These are phyloP conservation scores for Porites lobata DNA, from an alignment of 92 coral and sea anemone genomes.

Conservation along the genomic window DNA sequence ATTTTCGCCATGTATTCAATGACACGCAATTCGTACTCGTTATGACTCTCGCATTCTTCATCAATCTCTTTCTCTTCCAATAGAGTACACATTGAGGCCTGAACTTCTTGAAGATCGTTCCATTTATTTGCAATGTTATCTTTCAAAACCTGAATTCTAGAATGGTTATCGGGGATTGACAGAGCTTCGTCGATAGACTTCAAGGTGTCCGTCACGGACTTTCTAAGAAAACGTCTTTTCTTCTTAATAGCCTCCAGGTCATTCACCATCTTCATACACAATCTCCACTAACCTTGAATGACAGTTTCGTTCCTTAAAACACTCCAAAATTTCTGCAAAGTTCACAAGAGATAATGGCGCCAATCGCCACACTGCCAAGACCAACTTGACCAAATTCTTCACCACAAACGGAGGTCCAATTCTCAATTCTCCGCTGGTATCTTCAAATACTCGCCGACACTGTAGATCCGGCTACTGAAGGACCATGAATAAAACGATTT, in stretches of 20 bases:
- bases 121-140: conserved; percentile 18
- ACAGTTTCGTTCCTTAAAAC: neutral
- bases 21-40: conserved; percentile 28
- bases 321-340: neutral
- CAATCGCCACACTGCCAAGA: neutral
- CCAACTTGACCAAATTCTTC: no score
- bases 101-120: conserved; percentile 38
- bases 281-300: neutral
- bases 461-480: conserved; percentile 16
- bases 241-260: conserved; percentile 30
- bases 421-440: neutral
- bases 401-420: conserved; percentile 12
- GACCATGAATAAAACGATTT: neutral
- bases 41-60: conserved; percentile 21
- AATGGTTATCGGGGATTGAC: neutral
- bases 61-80: conserved; percentile 30
- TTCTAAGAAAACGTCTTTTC: conserved; percentile 34
- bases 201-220: conserved; percentile 21
- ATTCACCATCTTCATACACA: conserved; percentile 17
- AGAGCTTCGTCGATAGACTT: conserved; percentile 33
- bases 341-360: neutral
- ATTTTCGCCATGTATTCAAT: conserved; percentile 21
- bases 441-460: no score
- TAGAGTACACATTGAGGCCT: conserved; percentile 10
- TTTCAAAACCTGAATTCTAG: conserved; percentile 17